phyloP scores from a whole-genome alignment of 2,113 vertebrate species.

The Melanerpes aurifrons region DNA sequence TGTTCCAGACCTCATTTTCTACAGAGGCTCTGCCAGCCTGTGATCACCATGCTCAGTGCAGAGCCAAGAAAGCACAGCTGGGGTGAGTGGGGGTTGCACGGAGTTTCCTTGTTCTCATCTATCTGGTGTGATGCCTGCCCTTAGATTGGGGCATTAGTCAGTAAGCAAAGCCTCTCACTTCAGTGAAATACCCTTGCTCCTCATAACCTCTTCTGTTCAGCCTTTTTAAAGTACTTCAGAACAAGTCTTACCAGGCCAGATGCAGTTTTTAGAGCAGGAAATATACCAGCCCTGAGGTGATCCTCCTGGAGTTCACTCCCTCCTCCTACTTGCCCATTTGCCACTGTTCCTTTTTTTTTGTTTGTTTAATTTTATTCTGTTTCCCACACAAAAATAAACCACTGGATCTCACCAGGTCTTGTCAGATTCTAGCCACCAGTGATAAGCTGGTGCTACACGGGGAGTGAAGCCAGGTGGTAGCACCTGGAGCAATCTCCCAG shows the following conservation, averaged over 20 bases:
- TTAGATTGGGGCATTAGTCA: neutral
- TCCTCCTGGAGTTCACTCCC: neutral
- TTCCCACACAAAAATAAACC: neutral
- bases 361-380: neutral
- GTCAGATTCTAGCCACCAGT: neutral
- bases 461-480: neutral
- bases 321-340: neutral
- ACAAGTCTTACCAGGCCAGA: neutral
- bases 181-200: neutral
- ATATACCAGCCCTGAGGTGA: neutral
- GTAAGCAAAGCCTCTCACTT: neutral
- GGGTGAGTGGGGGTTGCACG: neutral
- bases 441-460: neutral
- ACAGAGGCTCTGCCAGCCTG: constrained; percentile 32
- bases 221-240: neutral
- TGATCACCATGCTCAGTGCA: neutral
- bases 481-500: neutral
- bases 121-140: constrained; percentile 1
- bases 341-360: neutral
- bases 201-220: neutral
- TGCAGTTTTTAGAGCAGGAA: neutral
- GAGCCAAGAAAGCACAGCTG: constrained; percentile 63
- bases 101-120: constrained; percentile 16
- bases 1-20: constrained; percentile 55
- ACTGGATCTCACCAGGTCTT: neutral